phyloP scores from a whole-genome alignment of 2,797 vertebrate genomes.

The Lagorchestes hirsutus region DNA sequence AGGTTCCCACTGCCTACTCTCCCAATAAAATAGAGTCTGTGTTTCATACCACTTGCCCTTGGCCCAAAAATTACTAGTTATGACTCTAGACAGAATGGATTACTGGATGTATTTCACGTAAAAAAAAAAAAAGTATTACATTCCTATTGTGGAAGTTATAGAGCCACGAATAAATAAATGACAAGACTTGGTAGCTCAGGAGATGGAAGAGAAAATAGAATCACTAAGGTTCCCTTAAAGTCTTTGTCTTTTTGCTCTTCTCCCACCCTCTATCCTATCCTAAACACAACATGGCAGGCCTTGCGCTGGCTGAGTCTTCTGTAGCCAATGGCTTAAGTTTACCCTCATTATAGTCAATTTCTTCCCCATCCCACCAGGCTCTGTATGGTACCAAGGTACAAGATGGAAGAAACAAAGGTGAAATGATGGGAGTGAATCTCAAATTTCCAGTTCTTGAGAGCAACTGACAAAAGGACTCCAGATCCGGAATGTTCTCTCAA shows the following conservation, averaged over 20 bases:
- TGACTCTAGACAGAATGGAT: not conserved
- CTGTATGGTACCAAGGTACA: not conserved
- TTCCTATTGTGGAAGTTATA: not conserved
- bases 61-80: not conserved
- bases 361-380: not conserved
- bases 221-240: not conserved
- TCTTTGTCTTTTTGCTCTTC: not conserved
- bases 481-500: not conserved
- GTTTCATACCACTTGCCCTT: not conserved
- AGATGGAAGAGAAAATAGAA: not conserved
- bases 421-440: not conserved
- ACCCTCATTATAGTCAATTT: not conserved
- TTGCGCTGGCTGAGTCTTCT: not conserved
- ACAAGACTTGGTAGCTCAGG: not conserved
- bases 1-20: not conserved
- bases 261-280: not conserved
- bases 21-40: not conserved
- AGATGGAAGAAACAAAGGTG: not conserved
- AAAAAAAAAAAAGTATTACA: not conserved
- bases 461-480: not conserved
- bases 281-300: not conserved
- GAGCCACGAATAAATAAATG: not conserved
- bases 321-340: not conserved
- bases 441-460: not conserved
- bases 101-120: not conserved